phyloP scores from a whole-genome alignment of 1,140 invertebrate genomes.

The Centruroides vittatus region DNA sequence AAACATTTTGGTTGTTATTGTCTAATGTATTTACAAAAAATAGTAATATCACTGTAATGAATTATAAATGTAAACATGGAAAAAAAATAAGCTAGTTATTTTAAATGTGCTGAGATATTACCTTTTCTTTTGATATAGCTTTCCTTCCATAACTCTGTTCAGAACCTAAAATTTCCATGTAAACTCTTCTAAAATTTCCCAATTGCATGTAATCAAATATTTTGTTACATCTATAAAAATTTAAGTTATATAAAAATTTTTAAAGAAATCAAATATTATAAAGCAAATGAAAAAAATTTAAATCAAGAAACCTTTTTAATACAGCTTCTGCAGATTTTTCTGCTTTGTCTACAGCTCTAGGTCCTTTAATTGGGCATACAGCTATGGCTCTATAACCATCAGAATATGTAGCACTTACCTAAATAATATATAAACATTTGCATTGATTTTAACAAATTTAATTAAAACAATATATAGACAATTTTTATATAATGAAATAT shows the following conservation, averaged over 20 bases:
- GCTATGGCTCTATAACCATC: slow-evolving; percentile 34
- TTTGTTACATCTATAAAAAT: slow-evolving; percentile 17
- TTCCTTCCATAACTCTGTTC: slow-evolving; percentile 32
- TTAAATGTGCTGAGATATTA: too few relatives aligned
- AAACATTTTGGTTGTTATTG: too few relatives aligned
- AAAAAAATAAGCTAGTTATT: too few relatives aligned
- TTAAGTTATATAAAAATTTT: neutral
- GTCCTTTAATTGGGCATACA: slow-evolving; percentile 34
- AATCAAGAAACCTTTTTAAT: slow-evolving; percentile 24
- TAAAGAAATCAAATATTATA: neutral
- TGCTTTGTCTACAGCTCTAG: slow-evolving; percentile 32
- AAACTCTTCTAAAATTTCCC: slow-evolving; percentile 29
- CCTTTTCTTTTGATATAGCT: too few relatives aligned
- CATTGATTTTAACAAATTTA: neutral
- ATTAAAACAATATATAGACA: too few relatives aligned
- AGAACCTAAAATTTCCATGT: slow-evolving; percentile 34
- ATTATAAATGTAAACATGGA: too few relatives aligned
- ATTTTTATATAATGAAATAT: too few relatives aligned
- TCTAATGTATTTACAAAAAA: too few relatives aligned
- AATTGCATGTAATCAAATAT: slow-evolving; percentile 31
- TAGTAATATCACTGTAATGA: too few relatives aligned
- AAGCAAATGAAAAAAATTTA: neutral
- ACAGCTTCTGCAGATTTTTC: slow-evolving; percentile 34
- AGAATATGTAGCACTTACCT: slow-evolving; percentile 33
- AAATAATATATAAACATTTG: slow-evolving; percentile 3